A percentile compares a stretch with the other conserved stretches of the same genome.
Evolutionary conservation across 2,888 invertebrate species (phyloP).

Genomic region (Eretmocerus hayati): DNA sequence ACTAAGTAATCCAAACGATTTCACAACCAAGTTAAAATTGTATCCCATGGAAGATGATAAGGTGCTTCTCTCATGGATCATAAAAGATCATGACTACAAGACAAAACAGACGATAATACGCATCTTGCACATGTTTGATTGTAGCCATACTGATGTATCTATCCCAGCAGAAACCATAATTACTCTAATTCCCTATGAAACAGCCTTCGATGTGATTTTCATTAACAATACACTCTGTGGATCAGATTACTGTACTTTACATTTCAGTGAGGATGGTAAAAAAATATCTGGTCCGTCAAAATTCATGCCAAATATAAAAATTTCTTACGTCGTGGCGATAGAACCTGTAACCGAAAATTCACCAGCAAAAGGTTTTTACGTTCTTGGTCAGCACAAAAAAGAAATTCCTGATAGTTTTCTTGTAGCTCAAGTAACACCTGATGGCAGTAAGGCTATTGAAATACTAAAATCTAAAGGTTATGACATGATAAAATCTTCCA

Average conservation of each 20-base stretch:
- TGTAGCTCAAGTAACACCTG: not conserved
- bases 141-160: not conserved
- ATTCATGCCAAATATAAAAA: not conserved
- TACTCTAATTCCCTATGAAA: not conserved
- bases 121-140: not conserved
- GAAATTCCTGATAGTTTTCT: not conserved
- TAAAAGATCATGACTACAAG: not conserved
- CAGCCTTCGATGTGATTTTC: constrained; percentile 6
- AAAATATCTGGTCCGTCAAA: constrained; percentile 1
- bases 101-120: not conserved
- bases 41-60: constrained; percentile 7
- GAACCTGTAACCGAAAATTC: not conserved
- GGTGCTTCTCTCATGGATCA: constrained; percentile 3
- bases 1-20: not conserved
- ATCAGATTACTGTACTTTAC: not conserved
- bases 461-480: not conserved
- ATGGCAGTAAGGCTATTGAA: constrained; percentile 6
- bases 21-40: not conserved
- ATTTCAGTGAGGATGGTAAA: constrained; percentile 3
- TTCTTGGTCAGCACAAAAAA: not conserved
- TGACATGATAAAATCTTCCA: not conserved
- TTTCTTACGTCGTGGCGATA: not conserved
- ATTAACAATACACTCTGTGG: constrained; percentile 1
- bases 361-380: constrained; percentile 1
- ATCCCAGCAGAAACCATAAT: not conserved